Conservation (phyloP, 2,888 invertebrate genomes). For the Neocrepidodera transversa region DNA sequence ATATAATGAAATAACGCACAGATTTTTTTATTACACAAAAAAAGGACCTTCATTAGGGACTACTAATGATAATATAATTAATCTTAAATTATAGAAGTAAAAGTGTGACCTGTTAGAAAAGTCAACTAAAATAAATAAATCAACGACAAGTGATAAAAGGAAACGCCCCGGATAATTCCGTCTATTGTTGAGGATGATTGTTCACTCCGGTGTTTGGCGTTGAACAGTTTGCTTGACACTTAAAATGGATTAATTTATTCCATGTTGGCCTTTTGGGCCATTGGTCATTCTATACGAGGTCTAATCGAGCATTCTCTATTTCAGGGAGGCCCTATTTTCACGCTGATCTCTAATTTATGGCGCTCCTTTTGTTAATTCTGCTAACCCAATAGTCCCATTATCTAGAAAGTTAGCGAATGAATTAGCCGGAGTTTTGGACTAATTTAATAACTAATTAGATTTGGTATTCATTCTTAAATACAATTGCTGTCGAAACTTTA, state of each 20-base stretch:
- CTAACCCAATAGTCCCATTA: slow-evolving; percentile 18
- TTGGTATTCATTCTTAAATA: no score
- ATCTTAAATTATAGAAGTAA: no score
- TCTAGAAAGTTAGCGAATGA: slow-evolving; percentile 17
- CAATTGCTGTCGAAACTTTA: no score
- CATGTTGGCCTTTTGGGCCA: slow-evolving; percentile 39
- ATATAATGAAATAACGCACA: not conserved
- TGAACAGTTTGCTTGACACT: slow-evolving; percentile 47
- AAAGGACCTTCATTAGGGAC: no score
- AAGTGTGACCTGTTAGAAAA: slow-evolving; percentile 28
- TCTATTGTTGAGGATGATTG: slow-evolving; percentile 44
- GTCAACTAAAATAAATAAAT: slow-evolving; percentile 35
- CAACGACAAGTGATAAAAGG: slow-evolving; percentile 35
- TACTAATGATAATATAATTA: no score
- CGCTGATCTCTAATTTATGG: slow-evolving; percentile 37
- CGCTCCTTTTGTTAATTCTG: slow-evolving; percentile 30
- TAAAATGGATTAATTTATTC: slow-evolving; percentile 49
- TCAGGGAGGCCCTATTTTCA: slow-evolving; percentile 31
- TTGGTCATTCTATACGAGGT: slow-evolving; percentile 41
- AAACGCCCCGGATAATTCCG: slow-evolving; percentile 40
- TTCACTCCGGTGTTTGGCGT: slow-evolving; percentile 45
- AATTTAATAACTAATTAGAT: not conserved
- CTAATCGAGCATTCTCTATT: slow-evolving; percentile 42
- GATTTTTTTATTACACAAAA: no score
- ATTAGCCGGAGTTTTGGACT: slow-evolving; percentile 4